phyloP scores from a whole-genome alignment of 2,888 invertebrate genomes.

The Timema podura region DNA sequence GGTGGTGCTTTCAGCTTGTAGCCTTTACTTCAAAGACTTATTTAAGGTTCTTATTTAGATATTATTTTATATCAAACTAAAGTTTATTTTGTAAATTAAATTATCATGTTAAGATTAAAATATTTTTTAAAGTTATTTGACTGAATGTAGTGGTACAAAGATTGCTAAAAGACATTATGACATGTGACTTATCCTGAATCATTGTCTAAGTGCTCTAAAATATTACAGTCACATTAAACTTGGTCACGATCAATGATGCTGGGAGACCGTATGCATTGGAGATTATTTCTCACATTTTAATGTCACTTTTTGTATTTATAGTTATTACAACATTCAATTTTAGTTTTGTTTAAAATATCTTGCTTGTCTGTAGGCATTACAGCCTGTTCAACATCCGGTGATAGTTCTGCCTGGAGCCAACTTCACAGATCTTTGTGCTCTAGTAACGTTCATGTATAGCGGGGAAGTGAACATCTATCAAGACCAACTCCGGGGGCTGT shows the following conservation, averaged over 20 bases:
- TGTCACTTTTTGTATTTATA: too few relatives aligned
- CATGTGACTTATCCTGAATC: too few relatives aligned
- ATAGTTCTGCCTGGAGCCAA: constrained; percentile 69
- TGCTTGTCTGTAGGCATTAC: constrained; percentile 56
- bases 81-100: too few relatives aligned
- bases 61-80: too few relatives aligned
- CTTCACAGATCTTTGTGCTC: constrained; percentile 65
- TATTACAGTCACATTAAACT: too few relatives aligned
- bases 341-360: constrained; percentile 2
- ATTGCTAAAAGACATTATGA: too few relatives aligned
- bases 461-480: constrained; percentile 83
- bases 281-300: too few relatives aligned
- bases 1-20: constrained; percentile 83
- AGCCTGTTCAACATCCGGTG: constrained; percentile 63
- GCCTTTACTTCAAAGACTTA: constrained; percentile 83
- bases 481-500: constrained; percentile 69
- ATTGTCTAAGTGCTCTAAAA: neutral
- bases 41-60: constrained; percentile 74
- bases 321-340: too few relatives aligned
- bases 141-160: too few relatives aligned
- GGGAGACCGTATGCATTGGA: neutral
- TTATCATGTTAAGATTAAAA: too few relatives aligned
- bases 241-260: too few relatives aligned
- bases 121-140: too few relatives aligned
- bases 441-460: constrained; percentile 83